A percentile compares a stretch with the other conserved stretches of the same genome.
Conservation (phyloP, 2,797 vertebrate genomes). For the Gallinago nigripennis region DNA sequence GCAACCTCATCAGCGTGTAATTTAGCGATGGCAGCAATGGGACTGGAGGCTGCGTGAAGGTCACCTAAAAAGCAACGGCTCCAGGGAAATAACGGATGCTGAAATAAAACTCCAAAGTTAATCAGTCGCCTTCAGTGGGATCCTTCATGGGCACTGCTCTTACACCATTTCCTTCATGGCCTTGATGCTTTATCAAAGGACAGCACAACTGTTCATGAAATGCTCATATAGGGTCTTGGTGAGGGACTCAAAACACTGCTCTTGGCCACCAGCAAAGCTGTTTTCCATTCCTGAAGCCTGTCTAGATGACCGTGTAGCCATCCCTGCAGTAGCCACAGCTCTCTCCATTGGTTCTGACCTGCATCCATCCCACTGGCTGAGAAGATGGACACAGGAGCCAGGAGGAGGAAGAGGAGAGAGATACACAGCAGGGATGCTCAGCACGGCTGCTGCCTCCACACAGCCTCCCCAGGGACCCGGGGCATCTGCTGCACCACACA, state of each 20-base stretch:
- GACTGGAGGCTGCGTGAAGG: neutral
- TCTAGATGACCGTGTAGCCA: accelerated
- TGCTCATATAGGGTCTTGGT: neutral
- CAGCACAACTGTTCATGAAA: neutral
- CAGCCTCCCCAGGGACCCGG: neutral
- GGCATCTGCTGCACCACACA: neutral
- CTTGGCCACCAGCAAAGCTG: neutral
- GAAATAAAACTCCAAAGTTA: neutral
- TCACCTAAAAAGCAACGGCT: neutral
- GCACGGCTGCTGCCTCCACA: neutral
- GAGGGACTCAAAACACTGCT: neutral
- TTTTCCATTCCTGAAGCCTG: neutral
- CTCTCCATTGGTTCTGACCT: neutral
- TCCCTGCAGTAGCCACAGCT: accelerated
- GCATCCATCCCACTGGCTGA: neutral
- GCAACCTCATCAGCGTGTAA: neutral
- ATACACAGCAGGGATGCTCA: neutral
- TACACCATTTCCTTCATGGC: neutral
- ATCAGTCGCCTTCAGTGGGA: neutral
- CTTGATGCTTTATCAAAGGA: neutral
- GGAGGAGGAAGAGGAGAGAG: neutral
- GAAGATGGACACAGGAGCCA: neutral
- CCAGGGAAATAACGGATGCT: neutral
- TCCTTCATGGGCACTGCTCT: neutral
- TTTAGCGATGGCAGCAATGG: neutral